Evolutionary conservation across 23 tunicate species (phyloP), one percentile per base, ranked within the genome.

Genomic region (Halocynthia roretzi): DNA sequence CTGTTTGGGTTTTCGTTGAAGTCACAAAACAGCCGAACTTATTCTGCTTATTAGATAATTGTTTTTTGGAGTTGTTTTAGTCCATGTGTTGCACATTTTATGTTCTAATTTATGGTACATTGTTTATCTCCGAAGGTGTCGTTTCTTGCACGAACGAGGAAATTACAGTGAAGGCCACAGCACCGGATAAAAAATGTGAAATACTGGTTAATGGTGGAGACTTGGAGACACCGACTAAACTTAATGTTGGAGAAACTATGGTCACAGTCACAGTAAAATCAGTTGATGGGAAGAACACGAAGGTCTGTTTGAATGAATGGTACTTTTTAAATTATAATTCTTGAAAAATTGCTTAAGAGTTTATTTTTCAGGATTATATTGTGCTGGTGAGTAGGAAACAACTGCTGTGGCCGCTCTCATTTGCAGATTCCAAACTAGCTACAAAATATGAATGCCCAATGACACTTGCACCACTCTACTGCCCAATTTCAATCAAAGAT

Each of bases 391-490:
- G 65, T 8, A 73, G 98, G 75, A 92, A 92, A 53, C 98, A 86
- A 53, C 73, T 92, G 52, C 87, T 90, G 18, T 92, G 98, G 98
- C 87, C 91, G 21, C 83, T 92, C 53, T 50, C 54, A 8, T 44
- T 86, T 7, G 82, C 79, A 54, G 92, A 86, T 62, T 10, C 48
- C 51, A 75, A 55, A 20, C 50, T 71, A 8, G 67, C 84, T 12
- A 78, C 67, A 80, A 86, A 80, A 50, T 78, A 51, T 69, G 92
- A 92, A 78, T 92, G 98, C 83, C 98, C 98, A 64, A 86, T 92
- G 98, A 74, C 90, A n/a, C 61, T 92, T 19, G 65, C 87, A 53
- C 87, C 92, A 23, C 61, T 92, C 73, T 92, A 86, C 62, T 70
- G 70, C 54, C 92, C 98, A 9, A 72, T 92, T 52, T 68, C 82